A percentile compares a stretch with the other conserved stretches of the same genome.
Evolutionary conservation across 1,140 invertebrate species (phyloP).

Genomic region (Macrostomum lignano): DNA sequence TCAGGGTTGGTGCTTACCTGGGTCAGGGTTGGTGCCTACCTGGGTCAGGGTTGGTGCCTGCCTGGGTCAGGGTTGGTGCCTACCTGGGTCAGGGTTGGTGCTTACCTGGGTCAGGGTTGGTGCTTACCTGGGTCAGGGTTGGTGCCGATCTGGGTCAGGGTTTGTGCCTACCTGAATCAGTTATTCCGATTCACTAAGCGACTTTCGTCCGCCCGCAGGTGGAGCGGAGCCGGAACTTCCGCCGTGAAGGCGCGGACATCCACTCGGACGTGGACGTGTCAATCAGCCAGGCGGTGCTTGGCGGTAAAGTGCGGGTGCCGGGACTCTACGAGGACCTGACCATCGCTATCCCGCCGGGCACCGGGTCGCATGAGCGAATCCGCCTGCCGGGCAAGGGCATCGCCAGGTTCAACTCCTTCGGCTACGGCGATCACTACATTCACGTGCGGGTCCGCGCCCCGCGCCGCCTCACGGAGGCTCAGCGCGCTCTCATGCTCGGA

Average conservation of each 20-base stretch:
- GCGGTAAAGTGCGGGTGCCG: conserved; percentile 60
- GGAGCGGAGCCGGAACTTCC: conserved; percentile 63
- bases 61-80: too few species aligned
- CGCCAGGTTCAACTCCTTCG: conserved; percentile 55
- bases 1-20: too few species aligned
- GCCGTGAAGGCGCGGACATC: conserved; percentile 64
- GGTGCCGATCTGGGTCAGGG: too few species aligned
- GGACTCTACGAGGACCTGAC: conserved; percentile 74
- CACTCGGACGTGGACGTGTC: conserved; percentile 34
- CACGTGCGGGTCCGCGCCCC: conserved; percentile 54
- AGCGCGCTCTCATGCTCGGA: conserved; percentile 1
- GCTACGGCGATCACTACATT: conserved; percentile 83
- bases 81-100: too few species aligned
- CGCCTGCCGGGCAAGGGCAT: conserved; percentile 61
- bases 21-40: too few species aligned
- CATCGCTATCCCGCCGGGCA: conserved; percentile 45
- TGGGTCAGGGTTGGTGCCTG: too few species aligned
- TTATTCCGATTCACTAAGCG: too few species aligned
- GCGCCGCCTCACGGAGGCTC: conserved; percentile 10
- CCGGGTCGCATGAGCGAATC: conserved; percentile 61
- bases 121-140: too few species aligned
- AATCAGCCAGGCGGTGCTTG: conserved; percentile 62
- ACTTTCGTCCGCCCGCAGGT: too few species aligned
- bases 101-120: too few species aligned
- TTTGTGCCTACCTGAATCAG: too few species aligned